These are phyloP conservation scores for Zaprionus camerounensis DNA, from an alignment of 1,140 invertebrate species.

Conservation along the genomic window DNA sequence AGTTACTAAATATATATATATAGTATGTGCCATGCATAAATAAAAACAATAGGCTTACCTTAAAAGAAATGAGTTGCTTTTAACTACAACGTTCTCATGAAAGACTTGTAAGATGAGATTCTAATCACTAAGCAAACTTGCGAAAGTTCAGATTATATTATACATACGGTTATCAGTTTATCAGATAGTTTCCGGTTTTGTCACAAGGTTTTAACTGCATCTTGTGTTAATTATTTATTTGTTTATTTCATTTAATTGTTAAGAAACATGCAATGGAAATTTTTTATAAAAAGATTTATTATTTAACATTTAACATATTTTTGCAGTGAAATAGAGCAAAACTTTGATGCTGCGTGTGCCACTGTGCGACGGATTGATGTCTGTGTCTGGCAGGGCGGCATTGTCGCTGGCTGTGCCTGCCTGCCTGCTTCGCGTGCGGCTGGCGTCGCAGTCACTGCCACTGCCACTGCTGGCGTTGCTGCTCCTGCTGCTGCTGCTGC, in stretches of 20 bases:
- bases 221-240: constrained; percentile 9
- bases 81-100: neutral
- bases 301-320: neutral
- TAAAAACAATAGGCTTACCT: neutral
- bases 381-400: constrained; percentile 54
- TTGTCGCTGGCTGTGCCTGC: constrained; percentile 37
- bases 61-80: neutral
- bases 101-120: neutral
- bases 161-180: neutral
- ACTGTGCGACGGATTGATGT: constrained; percentile 56
- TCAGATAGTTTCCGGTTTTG: constrained; percentile 1
- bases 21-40: neutral
- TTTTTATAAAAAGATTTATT: neutral
- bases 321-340: neutral
- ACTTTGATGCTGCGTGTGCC: constrained; percentile 10
- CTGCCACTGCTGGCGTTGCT: constrained; percentile 9
- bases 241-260: neutral
- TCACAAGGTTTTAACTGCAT: constrained; percentile 1
- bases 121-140: constrained; percentile 16
- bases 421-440: constrained; percentile 30
- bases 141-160: constrained; percentile 9
- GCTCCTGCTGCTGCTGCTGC: constrained; percentile 31
- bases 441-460: constrained; percentile 35
- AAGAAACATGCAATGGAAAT: neutral
- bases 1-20: constrained; percentile 6